These are phyloP conservation scores for Chymomyza procnemis DNA, from an alignment of 2,888 invertebrate species.

Conservation along the genomic window DNA sequence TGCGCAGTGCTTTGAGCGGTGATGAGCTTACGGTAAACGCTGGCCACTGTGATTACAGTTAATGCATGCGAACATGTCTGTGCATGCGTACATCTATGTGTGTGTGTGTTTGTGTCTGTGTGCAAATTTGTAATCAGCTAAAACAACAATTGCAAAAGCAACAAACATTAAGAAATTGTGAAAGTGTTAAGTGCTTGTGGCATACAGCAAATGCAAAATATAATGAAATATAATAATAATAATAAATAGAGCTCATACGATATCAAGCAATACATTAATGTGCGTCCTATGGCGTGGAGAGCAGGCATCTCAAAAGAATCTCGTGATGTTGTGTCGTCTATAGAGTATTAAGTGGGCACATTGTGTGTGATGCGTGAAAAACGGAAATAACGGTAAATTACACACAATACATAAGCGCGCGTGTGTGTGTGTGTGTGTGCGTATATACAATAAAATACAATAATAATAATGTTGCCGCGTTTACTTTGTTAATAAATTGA, in stretches of 20 bases:
- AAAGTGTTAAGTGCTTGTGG: conserved; percentile 55
- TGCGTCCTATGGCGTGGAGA: not conserved
- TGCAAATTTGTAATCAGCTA: conserved; percentile 23
- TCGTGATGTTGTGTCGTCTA: not conserved
- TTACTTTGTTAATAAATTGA: conserved; percentile 57
- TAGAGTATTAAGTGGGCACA: conserved; percentile 4
- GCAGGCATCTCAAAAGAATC: not conserved
- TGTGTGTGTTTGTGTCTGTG: conserved; percentile 9
- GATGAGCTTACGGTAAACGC: conserved; percentile 48
- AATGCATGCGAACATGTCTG: conserved; percentile 4
- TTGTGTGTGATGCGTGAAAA: conserved; percentile 32
- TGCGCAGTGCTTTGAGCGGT: conserved; percentile 71
- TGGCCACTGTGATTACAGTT: conserved; percentile 46
- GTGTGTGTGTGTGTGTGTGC: not conserved
- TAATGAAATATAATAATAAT: not conserved
- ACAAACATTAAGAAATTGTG: conserved; percentile 36
- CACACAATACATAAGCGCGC: conserved; percentile 36
- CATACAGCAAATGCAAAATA: not conserved
- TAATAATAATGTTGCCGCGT: conserved; percentile 22
- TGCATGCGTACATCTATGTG: conserved; percentile 8
- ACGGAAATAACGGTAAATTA: conserved; percentile 69
- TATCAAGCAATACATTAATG: not conserved
- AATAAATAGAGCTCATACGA: not conserved
- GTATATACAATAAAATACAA: conserved; percentile 14
- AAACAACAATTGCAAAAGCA: conserved; percentile 20